Percentiles rank a stretch among this genome's conserved stretches.
phyloP scores from a whole-genome alignment of 2,113 vertebrate species.

The Hystrix cristata region DNA sequence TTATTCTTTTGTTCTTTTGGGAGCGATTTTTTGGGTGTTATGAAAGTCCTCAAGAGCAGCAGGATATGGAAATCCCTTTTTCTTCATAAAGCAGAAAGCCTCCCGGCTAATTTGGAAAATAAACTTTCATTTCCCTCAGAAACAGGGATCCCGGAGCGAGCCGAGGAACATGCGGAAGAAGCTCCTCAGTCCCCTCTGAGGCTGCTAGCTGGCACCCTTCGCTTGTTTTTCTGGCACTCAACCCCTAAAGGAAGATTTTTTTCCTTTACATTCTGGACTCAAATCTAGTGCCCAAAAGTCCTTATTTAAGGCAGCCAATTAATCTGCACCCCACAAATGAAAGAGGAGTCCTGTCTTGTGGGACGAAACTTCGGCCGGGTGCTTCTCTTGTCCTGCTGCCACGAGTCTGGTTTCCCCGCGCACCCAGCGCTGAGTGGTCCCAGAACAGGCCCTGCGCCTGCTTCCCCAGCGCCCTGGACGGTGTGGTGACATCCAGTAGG shows the following conservation, averaged over 20 bases:
- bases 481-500: too few relatives aligned
- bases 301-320: not conserved
- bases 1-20: not conserved
- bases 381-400: rapidly evolving
- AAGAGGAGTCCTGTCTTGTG: rapidly evolving
- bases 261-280: not conserved
- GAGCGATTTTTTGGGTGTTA: not conserved
- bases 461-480: too few relatives aligned
- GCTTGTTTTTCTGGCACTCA: not conserved
- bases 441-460: too few relatives aligned
- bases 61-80: not conserved
- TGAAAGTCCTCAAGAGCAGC: not conserved
- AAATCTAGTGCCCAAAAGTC: not conserved
- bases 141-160: not conserved
- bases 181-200: not conserved
- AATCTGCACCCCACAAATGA: not conserved
- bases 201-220: not conserved
- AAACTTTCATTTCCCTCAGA: not conserved
- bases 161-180: not conserved
- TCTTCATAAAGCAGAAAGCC: not conserved
- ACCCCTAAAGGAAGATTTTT: not conserved
- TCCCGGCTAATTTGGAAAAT: not conserved
- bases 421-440: too few relatives aligned
- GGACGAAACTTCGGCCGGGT: not conserved
- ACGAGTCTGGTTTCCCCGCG: rapidly evolving